Conservation (phyloP, 2,113 vertebrate genomes). For the Albula goreensis region DNA sequence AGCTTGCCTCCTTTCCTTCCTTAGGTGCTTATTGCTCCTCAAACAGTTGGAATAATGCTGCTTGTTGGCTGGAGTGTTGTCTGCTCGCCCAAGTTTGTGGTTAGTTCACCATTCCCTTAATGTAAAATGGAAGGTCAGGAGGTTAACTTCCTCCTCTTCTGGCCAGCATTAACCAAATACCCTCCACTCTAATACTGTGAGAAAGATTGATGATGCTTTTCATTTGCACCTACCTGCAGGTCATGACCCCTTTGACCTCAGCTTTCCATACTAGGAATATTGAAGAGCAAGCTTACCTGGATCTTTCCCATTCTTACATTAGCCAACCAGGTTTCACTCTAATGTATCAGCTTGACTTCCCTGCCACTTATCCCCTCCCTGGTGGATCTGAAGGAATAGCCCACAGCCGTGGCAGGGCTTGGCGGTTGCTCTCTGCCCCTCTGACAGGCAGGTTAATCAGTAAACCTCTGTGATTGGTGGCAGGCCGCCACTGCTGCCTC, state of each 20-base stretch:
- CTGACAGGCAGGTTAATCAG: not conserved
- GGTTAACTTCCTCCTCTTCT: too few species aligned
- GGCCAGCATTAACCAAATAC: not conserved
- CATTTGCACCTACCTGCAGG: too few species aligned
- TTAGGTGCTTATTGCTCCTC: too few species aligned
- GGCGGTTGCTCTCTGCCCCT: not conserved
- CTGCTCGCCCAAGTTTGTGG: too few species aligned
- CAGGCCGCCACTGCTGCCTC: not conserved
- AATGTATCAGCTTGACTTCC: not conserved
- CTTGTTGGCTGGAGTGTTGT: not conserved
- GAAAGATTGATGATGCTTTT: not conserved
- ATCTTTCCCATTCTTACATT: not conserved
- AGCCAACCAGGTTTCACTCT: not conserved
- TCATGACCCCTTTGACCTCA: too few species aligned
- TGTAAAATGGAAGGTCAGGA: not conserved
- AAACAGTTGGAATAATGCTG: too few species aligned
- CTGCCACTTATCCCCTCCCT: not conserved
- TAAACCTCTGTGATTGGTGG: not conserved
- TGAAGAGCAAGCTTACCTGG: not conserved
- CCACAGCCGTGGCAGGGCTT: not conserved
- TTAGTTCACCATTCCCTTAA: not conserved
- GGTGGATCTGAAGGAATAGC: not conserved
- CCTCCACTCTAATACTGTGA: not conserved
- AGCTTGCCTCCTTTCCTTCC: too few species aligned
- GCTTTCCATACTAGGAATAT: too few species aligned